Base-by-base conservation (phyloP, 1,140 invertebrate species). In the Cydia splendana region DNA sequence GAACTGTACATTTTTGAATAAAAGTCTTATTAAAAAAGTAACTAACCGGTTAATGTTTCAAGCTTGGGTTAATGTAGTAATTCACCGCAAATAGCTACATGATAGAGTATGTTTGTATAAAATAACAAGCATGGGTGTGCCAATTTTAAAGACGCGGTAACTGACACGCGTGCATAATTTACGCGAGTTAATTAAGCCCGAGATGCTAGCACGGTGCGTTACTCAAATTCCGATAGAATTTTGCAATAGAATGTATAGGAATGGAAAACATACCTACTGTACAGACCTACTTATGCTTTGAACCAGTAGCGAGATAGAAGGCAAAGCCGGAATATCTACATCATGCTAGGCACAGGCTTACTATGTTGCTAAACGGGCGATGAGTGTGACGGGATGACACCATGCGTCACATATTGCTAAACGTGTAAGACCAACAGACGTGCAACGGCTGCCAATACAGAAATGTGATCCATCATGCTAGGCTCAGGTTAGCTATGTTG, bases 371-470 rank as follows among this genome's bases (percentile, higher is more conserved):
- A 12, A 62, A 62, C 57, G 2, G 20, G 57, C 20, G 57, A 24
- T 62, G 57, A 62, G 57, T 24, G 10, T 62, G 51, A 6, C 57
- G 51, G 65, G 38, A 74, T 77, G 80, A 80, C 78, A 76, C 79
- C 77, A 79, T 34, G 15, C 74, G 62, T 77, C 77, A 79, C 71
- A 20, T 15, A 3, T 65, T 28, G 7, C 38, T 45, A 71, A 30
- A 42, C 77, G 75, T 45, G 71, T 30, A 69, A 79, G 76, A 78
- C 80, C 34, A 69, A 79, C 77, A 76, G 53, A 57, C n/a, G n/a
- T 6, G n/a, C n/a, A 18, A 18, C 53, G 7, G 18, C n/a, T 18
- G 7, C 53, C 15, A 18, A 57, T n/a, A 57, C 48, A 57, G 6
- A n/a, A 18, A 57, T 57, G 4, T 18, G 10, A 62, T 51, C 57